Evolutionary conservation across 2,113 vertebrate genomes (phyloP), one percentile per base, ranked within the genome.

Genomic region (Amphiprion ocellaris): DNA sequence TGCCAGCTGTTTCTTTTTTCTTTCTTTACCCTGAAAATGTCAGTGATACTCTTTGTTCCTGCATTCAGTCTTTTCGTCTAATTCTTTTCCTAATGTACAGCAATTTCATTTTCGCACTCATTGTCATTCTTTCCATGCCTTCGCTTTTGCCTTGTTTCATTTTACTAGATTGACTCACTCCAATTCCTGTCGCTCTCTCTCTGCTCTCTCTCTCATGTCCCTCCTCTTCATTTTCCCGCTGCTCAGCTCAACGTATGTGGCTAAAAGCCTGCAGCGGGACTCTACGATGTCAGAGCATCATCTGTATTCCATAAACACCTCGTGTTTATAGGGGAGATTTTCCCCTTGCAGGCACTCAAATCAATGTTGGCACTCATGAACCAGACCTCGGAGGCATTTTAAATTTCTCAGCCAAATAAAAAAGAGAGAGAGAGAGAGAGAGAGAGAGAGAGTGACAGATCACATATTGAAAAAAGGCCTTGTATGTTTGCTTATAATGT

Each of bases 231-330:
- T 87, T 83, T 91, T 76, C 65, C 59, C 67, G 79, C 53, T 46
- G 52, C 78, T 77, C 62, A 55, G 66, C 59, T 76, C 69, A 21
- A 74, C 53, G 54, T 59, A 86, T 84, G 85, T 85, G 81, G 73
- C 74, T 85, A 64, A 72, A 81, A 76, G 80, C 77, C 85, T 79
- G 69, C 88, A 87, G 83, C 82, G 73, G 69, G 73, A 67, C 65
- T 55, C 76, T 84, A 66, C 12, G 15, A 74, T 81, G 70, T 44
- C 70, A 81, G 74, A 63, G 86, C 73, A 73, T 87, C 86, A 93
- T 93, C 92, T 90, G 91, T 93, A 92, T 94, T 93, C 92, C 85
- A 71, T 90, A 85, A 93, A 92, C 90, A 84, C 79, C 60, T 61
- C 26, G 28, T 87, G 87, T 93, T 93, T 92, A 85, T 90, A 82